Base-by-base conservation (phyloP, 2,888 invertebrate species). In the Tethea ocularis region DNA sequence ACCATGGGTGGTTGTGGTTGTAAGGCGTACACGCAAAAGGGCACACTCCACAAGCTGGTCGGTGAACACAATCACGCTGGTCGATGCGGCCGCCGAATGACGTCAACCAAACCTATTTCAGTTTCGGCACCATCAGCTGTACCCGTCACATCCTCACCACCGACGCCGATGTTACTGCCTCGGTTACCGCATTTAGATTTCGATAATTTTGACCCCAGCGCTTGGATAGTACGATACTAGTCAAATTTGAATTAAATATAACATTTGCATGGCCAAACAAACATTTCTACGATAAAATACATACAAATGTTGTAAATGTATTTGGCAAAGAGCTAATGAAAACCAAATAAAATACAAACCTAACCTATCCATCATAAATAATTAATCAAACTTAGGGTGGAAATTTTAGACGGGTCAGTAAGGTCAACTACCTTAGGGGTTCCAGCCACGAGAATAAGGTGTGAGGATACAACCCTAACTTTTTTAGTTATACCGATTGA, bases 1-100 rank as follows among this genome's bases (percentile, higher is more conserved):
- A 93, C 92, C 1, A 92, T 93, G 92, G 92, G 92, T 59, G 92
- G 92, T 54, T 93, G 92, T 67, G 91, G 91, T 26, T 93, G 92
- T 74, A 93, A 93, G 70, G 92, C 92, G 2, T 92, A 93, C 81
- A 93, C 92, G 13, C 91, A 91, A 71, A 88, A 88, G 64, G 92
- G 92, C 38, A 85, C 88, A 7, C 72, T 92, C 5, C 91, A 91
- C 77, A 92, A 92, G 68, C 80, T 93, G 38, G 89, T 93, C 46
- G 92, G 92, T 17, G 92, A 91, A 61, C 92, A 93, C 77, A 93
- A 93, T 72, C 92, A 92, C 76, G 81, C 76, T n/a, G 85, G 84
- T 22, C 87, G 90, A 57, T 86, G 87, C 67, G 88, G 87, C 52
- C 84, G 89, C 24, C 83, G 89, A 8, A 51, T 62, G 69, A 5